A percentile compares a stretch with the other conserved stretches of the same genome.
These are phyloP conservation scores for Engraulis encrasicolus DNA, from an alignment of 2,113 vertebrate genomes.

Conservation along the genomic window DNA sequence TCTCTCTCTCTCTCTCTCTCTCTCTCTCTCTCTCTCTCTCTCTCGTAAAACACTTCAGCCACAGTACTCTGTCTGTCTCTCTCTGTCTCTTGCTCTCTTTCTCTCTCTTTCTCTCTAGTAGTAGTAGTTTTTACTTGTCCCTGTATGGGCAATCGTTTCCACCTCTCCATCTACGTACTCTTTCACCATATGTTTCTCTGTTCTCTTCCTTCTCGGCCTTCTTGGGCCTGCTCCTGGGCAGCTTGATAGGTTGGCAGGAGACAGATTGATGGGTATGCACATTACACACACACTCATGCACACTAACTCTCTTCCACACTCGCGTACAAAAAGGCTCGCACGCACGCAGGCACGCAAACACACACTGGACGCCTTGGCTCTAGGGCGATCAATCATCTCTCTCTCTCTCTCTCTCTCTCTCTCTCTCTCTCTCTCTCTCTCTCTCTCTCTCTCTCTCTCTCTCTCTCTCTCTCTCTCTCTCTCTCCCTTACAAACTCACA, in stretches of 20 bases:
- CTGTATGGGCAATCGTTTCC: too few relatives aligned
- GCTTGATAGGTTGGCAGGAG: not conserved
- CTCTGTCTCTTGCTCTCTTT: too few relatives aligned
- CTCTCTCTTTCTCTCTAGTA: too few relatives aligned
- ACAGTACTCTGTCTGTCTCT: too few relatives aligned
- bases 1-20: not conserved
- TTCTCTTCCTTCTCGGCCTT: not conserved
- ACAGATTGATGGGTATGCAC: not conserved
- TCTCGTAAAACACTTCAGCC: too few relatives aligned
- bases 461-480: not conserved
- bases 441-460: not conserved
- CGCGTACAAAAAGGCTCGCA: not conserved
- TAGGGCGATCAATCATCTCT: too few relatives aligned
- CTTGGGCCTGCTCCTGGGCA: not conserved
- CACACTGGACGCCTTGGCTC: not conserved
- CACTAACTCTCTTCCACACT: not conserved
- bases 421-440: not conserved
- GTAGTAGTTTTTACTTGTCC: too few relatives aligned
- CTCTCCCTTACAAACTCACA: slow-evolving; percentile 65
- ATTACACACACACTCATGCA: not conserved
- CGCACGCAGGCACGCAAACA: not conserved
- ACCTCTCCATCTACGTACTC: not conserved
- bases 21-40: not conserved
- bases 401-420: not conserved
- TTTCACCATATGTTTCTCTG: not conserved